Base-by-base conservation (phyloP, 2,797 vertebrate species). In the Podarcis lilfordi region DNA sequence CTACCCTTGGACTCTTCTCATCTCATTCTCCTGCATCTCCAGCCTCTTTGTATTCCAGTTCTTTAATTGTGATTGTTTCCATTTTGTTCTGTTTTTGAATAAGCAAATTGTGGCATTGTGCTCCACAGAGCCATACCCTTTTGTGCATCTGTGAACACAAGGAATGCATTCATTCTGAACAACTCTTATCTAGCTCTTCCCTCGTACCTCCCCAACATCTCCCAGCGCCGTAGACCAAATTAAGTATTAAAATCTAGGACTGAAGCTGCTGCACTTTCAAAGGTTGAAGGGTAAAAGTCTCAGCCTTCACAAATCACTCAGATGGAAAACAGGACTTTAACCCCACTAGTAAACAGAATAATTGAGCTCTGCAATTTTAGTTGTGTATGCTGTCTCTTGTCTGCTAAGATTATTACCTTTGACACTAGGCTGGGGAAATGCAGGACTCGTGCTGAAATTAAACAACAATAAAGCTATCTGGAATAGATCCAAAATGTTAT, bases 381-480 rank as follows among this genome's bases (percentile, higher is more conserved):
- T 88, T 94, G 94, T 94, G 86, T 87, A 90, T 94, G 96, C 96
- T 96, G 87, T 92, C 94, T 94, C 93, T 61, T 96, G 94, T 94
- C 94, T 94, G 90, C 89, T 93, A 90, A 94, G 92, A 95, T 95
- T 92, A 95, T 92, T 89, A 80, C 94, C 92, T 92, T 88, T 96
- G 95, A 96, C 95, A 92, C 91, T 84, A 93, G 85, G 85, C 95
- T 95, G 94, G 95, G 93, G 94, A 96, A 96, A 96, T 93, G 86
- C 88, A 76, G 76, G 94, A 93, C 92, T 89, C 79, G 87, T 94
- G 72, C 83, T 95, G 92, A 94, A 96, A 96, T 96, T 94, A 96
- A 96, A 94, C 93, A 95, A 94, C 90, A 92, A 92, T 84, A 89
- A 94, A 90, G 91, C 93, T 95, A 94, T 92, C 93, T 94, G 95